Percentiles rank a stretch among this genome's conserved stretches.
phyloP scores from a whole-genome alignment of 2,113 vertebrate species.

The Protobothrops flavoviridis region DNA sequence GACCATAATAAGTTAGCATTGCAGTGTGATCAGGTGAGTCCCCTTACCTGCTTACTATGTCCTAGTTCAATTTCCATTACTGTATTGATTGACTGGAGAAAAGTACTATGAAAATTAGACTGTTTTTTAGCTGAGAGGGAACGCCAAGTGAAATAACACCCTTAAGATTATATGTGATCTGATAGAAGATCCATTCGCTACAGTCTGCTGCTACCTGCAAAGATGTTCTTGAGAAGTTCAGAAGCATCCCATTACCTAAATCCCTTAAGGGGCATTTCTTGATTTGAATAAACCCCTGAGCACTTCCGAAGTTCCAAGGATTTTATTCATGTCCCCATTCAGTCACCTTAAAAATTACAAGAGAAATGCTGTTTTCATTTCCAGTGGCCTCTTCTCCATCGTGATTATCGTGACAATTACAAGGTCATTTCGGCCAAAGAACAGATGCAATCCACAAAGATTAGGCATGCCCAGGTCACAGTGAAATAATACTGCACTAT shows the following conservation, averaged over 20 bases:
- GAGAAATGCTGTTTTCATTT: conserved; percentile 31
- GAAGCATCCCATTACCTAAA: neutral
- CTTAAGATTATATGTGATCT: neutral
- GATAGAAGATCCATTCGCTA: neutral
- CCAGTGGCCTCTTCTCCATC: conserved; percentile 40
- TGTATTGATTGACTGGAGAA: neutral
- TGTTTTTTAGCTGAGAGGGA: neutral
- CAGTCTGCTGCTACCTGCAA: neutral
- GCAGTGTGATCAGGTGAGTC: neutral
- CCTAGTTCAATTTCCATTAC: neutral
- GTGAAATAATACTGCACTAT: neutral
- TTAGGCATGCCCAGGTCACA: neutral
- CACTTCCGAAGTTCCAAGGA: conserved; percentile 41
- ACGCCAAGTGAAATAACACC: neutral
- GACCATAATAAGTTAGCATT: neutral
- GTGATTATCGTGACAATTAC: conserved; percentile 42
- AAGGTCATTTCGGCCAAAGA: conserved; percentile 41
- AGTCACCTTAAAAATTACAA: conserved; percentile 50
- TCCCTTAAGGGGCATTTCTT: neutral
- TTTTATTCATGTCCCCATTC: conserved; percentile 57
- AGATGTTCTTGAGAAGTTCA: neutral
- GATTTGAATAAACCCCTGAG: conserved; percentile 41
- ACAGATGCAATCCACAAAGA: neutral
- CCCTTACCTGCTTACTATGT: neutral
- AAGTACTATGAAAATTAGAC: neutral